Evolutionary conservation across 2,797 vertebrate genomes (phyloP), one percentile per base, ranked within the genome.

Genomic region (Gallinago stenura): DNA sequence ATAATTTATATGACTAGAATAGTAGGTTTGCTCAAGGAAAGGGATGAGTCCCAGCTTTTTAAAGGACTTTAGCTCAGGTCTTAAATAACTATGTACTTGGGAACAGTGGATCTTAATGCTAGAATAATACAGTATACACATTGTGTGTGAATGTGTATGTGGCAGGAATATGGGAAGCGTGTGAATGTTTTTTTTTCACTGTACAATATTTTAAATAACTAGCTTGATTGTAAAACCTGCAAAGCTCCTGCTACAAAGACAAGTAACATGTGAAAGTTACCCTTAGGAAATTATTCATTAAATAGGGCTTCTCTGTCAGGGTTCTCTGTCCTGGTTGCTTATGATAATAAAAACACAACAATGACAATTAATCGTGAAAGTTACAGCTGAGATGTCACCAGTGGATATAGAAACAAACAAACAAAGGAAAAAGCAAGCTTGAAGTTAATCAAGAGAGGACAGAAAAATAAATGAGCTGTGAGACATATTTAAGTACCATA

Each of bases 401-500:
- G 68, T 71, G 53, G 62, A 88, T 82, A 61, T 10, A 69, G 56
- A 71, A 83, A 87, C 24, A 93, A 58, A 73, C 14, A 92, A 87
- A 84, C 48, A 81, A 72, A 78, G 54, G 45, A 69, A 92, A 92
- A 96, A 87, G 28, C 46, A 93, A 66, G 50, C 58, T 71, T 88
- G 54, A 94, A 90, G 89, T 94, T 95, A 92, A 91, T 95, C 82
- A 93, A 80, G 80, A 88, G 33, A 71, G 31, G 28, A 70, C 31
- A 89, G 94, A 93, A 94, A 96, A 95, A 93, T 70, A 91, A 95
- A 96, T 93, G 72, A 96, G 95, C 78, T 83, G 50, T 88, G 91
- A 93, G 81, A 95, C 45, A 77, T 85, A 94, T 96, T 96, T 94
- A 96, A 96, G 90, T 92, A 91, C 83, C 75, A 91, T 91, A 95